Percentiles rank a stretch among this genome's conserved stretches.
These are phyloP conservation scores for Alosa alosa DNA, from an alignment of 2,113 vertebrate genomes.

Conservation along the genomic window DNA sequence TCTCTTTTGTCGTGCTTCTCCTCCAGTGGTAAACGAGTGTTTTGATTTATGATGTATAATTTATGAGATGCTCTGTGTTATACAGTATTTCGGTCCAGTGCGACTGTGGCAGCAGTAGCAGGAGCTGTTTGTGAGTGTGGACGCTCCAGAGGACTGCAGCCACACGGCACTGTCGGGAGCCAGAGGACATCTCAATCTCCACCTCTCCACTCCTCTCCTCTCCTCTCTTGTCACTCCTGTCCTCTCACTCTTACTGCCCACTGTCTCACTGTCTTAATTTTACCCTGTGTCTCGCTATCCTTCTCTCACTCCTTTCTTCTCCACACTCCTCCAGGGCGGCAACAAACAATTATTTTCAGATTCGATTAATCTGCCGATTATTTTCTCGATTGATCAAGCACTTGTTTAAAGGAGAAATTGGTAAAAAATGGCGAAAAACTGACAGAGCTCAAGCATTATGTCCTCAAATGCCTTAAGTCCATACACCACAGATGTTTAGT, in stretches of 20 bases:
- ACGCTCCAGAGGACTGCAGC: neutral
- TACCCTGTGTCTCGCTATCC: neutral
- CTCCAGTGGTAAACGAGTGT: neutral
- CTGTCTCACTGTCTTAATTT: neutral
- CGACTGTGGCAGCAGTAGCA: neutral
- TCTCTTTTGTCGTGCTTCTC: neutral
- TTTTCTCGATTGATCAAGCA: too few species aligned
- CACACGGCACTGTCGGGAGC: neutral
- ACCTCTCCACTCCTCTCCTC: neutral
- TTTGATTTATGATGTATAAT: constrained; percentile 38
- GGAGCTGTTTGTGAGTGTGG: neutral
- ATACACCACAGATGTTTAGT: too few species aligned
- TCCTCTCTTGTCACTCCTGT: neutral
- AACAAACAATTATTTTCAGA: too few species aligned
- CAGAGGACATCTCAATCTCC: neutral
- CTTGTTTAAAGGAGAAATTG: too few species aligned
- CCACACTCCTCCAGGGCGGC: neutral
- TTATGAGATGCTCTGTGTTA: constrained; percentile 21
- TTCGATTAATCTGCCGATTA: too few species aligned
- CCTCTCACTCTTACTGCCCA: neutral
- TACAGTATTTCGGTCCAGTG: neutral
- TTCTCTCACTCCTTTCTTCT: too few species aligned
- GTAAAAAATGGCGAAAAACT: too few species aligned
- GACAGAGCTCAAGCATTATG: too few species aligned
- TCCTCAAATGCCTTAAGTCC: too few species aligned